Base-by-base conservation (phyloP, 2,113 vertebrate species). In the Platysternon megacephalum region DNA sequence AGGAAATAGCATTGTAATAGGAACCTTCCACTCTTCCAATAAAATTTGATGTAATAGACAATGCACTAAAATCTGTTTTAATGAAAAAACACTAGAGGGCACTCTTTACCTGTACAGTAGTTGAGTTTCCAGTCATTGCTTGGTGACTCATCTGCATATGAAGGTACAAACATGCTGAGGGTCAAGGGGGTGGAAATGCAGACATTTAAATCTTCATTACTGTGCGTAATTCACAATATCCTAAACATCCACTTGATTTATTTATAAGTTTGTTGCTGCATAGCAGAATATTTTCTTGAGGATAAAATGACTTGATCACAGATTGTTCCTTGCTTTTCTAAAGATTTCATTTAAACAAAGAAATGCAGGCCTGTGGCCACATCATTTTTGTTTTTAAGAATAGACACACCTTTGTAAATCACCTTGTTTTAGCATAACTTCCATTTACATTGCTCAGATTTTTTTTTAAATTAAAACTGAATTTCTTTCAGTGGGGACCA, bases 71-170 rank as follows among this genome's bases (percentile, higher is more conserved):
- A 24, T 56, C 4, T 52, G 84, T 49, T 79, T 35, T 46, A 24
- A 10, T 8, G 0, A 16, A 2, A 1, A 17, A 80, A 26, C 98
- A 93, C 96, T 90, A 98, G 98, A 88, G 98, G 98, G 97, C 94
- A 97, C 94, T 97, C 74, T 95, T 94, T 58, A 93, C 92, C 93
- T 94, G 51, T 22, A 53, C 19, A 53, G 52, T 53, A 46, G 7
- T 86, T 95, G 90, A 85, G 28, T 48, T 53, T 52, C 48, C 28
- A 39, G 29, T 55, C 39, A 80, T 14, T 14, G 4, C 46, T 16
- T 21, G 16, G 1, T 22, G 8, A 61, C 19, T 51, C 26, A 72
- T 85, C 82, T 72, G 76, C 42, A 53, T 49, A 86, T 13, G 35
- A 87, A 24, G 72, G 4, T 79, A 76, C 61, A 68, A 55, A 19